phyloP scores from a whole-genome alignment of 2,888 invertebrate genomes.

The Eremobia ochroleuca region DNA sequence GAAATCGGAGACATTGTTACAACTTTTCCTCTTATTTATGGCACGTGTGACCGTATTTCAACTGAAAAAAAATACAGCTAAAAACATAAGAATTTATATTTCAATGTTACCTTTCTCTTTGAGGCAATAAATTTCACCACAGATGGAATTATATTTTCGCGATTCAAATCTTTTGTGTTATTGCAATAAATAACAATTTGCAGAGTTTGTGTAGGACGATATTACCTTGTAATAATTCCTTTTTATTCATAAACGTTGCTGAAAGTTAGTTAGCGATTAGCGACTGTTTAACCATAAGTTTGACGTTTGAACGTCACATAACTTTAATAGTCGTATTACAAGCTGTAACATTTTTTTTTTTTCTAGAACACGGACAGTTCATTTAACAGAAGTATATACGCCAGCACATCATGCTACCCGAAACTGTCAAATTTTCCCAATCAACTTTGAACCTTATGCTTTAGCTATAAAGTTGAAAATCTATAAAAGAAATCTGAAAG shows the following conservation, averaged over 20 bases:
- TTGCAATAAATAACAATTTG: slow-evolving; percentile 64
- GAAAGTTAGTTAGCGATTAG: not conserved
- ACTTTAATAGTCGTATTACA: too few species aligned
- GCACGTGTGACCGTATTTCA: slow-evolving; percentile 29
- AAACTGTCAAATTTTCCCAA: too few species aligned
- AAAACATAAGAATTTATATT: slow-evolving; percentile 60
- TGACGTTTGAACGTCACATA: too few species aligned
- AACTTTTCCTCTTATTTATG: slow-evolving; percentile 32
- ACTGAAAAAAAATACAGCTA: slow-evolving; percentile 5
- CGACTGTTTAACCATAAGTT: too few species aligned
- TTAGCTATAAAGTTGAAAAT: too few species aligned
- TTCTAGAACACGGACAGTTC: too few species aligned
- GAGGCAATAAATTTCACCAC: slow-evolving; percentile 56
- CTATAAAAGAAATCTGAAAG: too few species aligned
- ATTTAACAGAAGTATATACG: too few species aligned
- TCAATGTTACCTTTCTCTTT: slow-evolving; percentile 47
- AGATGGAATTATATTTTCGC: slow-evolving; percentile 57
- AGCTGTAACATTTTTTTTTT: too few species aligned
- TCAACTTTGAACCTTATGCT: too few species aligned
- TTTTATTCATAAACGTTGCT: not conserved
- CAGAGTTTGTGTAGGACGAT: slow-evolving; percentile 34
- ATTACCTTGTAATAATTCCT: slow-evolving; percentile 21
- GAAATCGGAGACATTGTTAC: slow-evolving; percentile 10
- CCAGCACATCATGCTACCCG: too few species aligned
- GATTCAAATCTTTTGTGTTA: slow-evolving; percentile 50